Conservation (phyloP, 2,888 invertebrate genomes). For the Scaptomyza polygonia region DNA sequence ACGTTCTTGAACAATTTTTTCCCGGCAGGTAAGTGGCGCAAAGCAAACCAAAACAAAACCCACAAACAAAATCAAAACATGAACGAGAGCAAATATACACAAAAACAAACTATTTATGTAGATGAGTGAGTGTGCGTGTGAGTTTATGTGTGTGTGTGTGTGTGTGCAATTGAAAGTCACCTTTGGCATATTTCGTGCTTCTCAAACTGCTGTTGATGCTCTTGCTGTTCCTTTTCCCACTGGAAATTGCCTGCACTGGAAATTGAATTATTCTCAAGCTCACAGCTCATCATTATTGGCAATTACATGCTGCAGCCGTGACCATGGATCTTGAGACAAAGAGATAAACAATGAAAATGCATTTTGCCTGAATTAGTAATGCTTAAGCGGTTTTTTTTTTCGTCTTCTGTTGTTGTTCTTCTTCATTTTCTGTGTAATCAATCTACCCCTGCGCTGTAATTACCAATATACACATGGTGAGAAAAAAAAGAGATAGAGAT, state of each 20-base stretch:
- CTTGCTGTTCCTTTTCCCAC: conserved; percentile 14
- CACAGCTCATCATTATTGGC: conserved; percentile 65
- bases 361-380: conserved; percentile 18
- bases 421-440: conserved; percentile 39
- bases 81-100: conserved; percentile 14
- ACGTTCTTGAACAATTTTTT: conserved; percentile 85
- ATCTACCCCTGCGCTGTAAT: conserved; percentile 50
- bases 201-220: conserved; percentile 15
- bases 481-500: background rate
- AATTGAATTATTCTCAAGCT: conserved; percentile 53
- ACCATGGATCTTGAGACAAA: conserved; percentile 37
- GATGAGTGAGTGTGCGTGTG: conserved; percentile 4
- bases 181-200: conserved; percentile 71
- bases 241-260: conserved; percentile 55
- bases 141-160: conserved; percentile 5
- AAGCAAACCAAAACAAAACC: conserved; percentile 37
- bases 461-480: conserved; percentile 7
- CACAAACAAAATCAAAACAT: conserved; percentile 19
- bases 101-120: conserved; percentile 17
- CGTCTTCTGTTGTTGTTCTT: conserved; percentile 4
- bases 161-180: conserved; percentile 71
- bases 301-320: conserved; percentile 62
- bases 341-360: conserved; percentile 10
- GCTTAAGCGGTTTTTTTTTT: conserved; percentile 8
- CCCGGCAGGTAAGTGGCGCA: conserved; percentile 83